Evolutionary conservation across 1,140 invertebrate genomes (phyloP), one percentile per base, ranked within the genome.

Genomic region (Bombus soroeensis): DNA sequence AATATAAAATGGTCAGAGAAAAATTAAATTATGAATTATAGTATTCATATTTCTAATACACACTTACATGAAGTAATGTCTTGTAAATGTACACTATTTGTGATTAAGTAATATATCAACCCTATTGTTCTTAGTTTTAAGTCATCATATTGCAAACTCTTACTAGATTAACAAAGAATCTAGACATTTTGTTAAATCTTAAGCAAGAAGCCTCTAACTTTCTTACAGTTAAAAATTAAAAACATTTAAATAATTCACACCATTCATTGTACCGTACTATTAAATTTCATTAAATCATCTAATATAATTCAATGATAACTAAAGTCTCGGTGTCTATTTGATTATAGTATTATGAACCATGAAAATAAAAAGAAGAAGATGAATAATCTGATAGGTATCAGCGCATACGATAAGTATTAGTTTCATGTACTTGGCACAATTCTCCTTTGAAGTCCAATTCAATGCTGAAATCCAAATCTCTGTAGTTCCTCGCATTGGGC

Each of bases 361-460:
- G 71, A 87, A 90, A 88, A 86, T 83, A 75, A 79, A 81, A 70
- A 74, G 80, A 83, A 83, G 75, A 81, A 41, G 77, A 53, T 57
- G 68, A 74, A 74, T 71, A 72, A 78, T 88, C 82, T 64, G 74
- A 86, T 83, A 66, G 79, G 57, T 90, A 94, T 97, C 97, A 99
- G 95, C 99, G 98, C 99, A 99, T 99, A 92, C 98, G 97, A 94
- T 99, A 99, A 83, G 97, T 97, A 94, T 99, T 99, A 79, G 96
- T 97, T 95, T 99, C 98, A 78, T 97, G 96, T 81, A 99, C 97
- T 93, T 98, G 97, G 85, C 98, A 98, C 78, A 99, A 96, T 94
- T 99, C 99, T 64, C 99, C 99, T 91, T 99, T 98, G 95, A 99
- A 99, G 91, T 99, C 97, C 41, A 99, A 96, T 91, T 98, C 97